A percentile compares a stretch with the other conserved stretches of the same genome.
These are phyloP conservation scores for Myiagra hebetior DNA, from an alignment of 2,113 vertebrate species.

Conservation along the genomic window DNA sequence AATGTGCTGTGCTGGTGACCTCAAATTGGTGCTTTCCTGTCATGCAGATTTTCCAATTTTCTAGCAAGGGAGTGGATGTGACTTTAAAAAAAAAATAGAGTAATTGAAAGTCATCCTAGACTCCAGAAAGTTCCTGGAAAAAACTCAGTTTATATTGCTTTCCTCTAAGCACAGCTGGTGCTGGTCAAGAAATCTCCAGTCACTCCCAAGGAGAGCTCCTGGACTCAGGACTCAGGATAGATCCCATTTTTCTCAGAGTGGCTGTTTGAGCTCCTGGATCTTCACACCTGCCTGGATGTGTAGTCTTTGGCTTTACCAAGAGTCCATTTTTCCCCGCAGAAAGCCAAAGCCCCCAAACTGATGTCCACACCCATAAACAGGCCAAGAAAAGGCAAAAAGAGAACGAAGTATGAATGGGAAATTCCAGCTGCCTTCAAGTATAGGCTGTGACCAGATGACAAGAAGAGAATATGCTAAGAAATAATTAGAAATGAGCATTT, in stretches of 20 bases:
- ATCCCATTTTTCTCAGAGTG: not conserved
- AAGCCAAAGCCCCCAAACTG: not conserved
- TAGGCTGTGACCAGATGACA: accelerated
- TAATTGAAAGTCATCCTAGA: not conserved
- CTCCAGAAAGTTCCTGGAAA: not conserved
- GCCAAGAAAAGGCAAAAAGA: not conserved
- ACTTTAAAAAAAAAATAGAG: not conserved
- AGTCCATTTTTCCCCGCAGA: not conserved
- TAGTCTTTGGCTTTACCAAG: not conserved
- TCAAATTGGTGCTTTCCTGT: not conserved
- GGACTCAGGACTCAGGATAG: not conserved
- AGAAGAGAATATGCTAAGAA: not conserved
- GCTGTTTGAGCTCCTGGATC: not conserved
- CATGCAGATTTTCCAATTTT: not conserved
- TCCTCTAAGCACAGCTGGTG: not conserved
- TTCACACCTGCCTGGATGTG: not conserved
- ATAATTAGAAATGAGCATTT: not conserved
- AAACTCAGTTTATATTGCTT: not conserved
- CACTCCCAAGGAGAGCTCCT: not conserved
- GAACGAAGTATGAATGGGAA: not conserved
- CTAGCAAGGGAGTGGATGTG: not conserved
- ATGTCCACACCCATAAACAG: not conserved
- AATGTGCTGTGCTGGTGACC: not conserved
- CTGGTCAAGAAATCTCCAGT: not conserved
- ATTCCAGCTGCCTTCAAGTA: not conserved